phyloP scores from a whole-genome alignment of 35 echinoderm and acorn worm species.

The Diadema setosum region DNA sequence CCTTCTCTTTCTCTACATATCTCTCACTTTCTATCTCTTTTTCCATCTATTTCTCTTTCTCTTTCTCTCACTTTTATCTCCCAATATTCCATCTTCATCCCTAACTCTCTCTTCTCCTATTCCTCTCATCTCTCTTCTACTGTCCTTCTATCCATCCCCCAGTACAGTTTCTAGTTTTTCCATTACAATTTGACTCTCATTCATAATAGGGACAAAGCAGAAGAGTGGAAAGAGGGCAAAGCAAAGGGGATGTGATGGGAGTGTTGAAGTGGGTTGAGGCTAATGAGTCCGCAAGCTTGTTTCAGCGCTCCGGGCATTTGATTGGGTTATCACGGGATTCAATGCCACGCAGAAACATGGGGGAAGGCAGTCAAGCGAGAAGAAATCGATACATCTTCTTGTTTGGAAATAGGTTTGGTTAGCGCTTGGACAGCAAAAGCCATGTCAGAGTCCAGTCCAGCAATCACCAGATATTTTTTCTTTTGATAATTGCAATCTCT shows the following conservation, averaged over 20 bases:
- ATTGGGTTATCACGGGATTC: conserved; percentile 4
- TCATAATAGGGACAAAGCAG: not conserved
- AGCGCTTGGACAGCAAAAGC: too few species aligned
- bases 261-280: not conserved
- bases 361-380: not conserved
- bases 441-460: too few species aligned
- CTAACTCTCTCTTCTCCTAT: not conserved
- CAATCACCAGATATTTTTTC: too few species aligned
- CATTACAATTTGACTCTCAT: not conserved
- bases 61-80: not conserved
- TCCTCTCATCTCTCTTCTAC: not conserved
- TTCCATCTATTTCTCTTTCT: not conserved
- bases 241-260: too few species aligned
- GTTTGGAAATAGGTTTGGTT: too few species aligned
- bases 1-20: not conserved
- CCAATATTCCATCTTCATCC: not conserved
- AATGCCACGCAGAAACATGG: not conserved
- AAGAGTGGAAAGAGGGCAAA: too few species aligned
- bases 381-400: too few species aligned
- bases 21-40: not conserved
- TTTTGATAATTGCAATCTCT: too few species aligned
- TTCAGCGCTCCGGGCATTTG: not conserved
- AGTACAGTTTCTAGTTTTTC: not conserved
- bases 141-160: not conserved
- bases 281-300: not conserved